Conservation (phyloP, 2,797 vertebrate genomes). For the Sebastes hopkinsi region DNA sequence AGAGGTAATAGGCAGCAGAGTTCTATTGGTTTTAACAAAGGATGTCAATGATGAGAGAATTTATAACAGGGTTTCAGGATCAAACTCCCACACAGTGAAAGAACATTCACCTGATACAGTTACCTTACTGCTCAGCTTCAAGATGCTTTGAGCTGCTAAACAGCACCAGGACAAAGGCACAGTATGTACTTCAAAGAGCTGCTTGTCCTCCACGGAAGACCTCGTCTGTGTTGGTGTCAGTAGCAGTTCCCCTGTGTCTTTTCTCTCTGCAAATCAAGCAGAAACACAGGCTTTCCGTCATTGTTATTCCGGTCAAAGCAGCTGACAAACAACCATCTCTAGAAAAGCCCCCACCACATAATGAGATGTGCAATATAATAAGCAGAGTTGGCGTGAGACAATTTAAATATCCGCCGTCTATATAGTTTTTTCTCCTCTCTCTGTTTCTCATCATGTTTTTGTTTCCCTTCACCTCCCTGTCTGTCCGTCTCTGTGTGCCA, state of each 20-base stretch:
- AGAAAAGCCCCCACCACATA: conserved; percentile 58
- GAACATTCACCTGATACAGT: not conserved
- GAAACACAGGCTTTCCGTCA: conserved; percentile 25
- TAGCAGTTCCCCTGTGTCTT: conserved; percentile 21
- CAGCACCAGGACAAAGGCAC: not conserved
- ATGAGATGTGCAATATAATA: conserved; percentile 79
- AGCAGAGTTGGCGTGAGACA: conserved; percentile 66
- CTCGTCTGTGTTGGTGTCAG: not conserved
- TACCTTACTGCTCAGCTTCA: not conserved
- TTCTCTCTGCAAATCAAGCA: conserved; percentile 44
- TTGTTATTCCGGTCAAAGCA: conserved; percentile 69
- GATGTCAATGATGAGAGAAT: too few relatives aligned
- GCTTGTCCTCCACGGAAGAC: not conserved
- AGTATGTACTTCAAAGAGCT: not conserved
- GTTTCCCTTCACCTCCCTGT: conserved; percentile 6
- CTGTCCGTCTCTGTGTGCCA: conserved; percentile 19
- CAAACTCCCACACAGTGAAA: not conserved
- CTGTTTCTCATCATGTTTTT: conserved; percentile 49
- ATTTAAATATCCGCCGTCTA: conserved; percentile 62
- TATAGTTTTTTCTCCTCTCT: not conserved
- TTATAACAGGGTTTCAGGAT: not conserved
- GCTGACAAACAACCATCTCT: conserved; percentile 68
- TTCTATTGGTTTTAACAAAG: too few relatives aligned
- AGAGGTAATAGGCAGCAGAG: too few relatives aligned
- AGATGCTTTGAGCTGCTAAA: not conserved